These are phyloP conservation scores for Eutolmus rufibarbis DNA, from an alignment of 2,888 invertebrate species.

Conservation along the genomic window DNA sequence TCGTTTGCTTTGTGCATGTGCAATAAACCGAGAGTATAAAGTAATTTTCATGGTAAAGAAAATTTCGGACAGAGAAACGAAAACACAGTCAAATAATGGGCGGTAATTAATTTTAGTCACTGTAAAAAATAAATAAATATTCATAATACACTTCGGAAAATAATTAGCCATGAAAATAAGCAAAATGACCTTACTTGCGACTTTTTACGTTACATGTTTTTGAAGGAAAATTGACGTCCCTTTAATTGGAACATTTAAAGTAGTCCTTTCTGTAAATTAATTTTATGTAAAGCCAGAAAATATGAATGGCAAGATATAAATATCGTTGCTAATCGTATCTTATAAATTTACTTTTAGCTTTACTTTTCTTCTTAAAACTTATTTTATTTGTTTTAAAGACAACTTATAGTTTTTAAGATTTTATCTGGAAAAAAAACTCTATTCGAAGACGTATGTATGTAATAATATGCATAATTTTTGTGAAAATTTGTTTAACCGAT, in stretches of 20 bases:
- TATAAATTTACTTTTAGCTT: background rate
- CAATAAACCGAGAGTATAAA: background rate
- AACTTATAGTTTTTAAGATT: no score
- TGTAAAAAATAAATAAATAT: background rate
- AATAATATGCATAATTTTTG: no score
- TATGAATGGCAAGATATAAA: background rate
- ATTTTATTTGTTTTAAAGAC: no score
- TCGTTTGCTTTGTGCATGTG: background rate
- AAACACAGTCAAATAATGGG: background rate
- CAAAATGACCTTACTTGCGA: background rate
- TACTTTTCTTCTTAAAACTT: no score
- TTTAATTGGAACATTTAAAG: background rate
- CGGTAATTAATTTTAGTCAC: background rate
- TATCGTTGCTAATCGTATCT: background rate
- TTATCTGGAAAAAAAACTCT: no score
- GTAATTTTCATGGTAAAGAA: background rate
- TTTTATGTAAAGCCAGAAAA: background rate
- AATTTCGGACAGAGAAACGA: background rate
- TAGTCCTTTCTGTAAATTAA: background rate
- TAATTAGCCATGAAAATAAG: background rate
- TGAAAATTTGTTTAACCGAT: no score
- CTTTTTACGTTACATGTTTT: background rate
- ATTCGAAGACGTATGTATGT: no score
- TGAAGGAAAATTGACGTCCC: background rate
- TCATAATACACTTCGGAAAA: background rate